Conservation (phyloP, 1,140 invertebrate genomes). For the Amyelois transitella region DNA sequence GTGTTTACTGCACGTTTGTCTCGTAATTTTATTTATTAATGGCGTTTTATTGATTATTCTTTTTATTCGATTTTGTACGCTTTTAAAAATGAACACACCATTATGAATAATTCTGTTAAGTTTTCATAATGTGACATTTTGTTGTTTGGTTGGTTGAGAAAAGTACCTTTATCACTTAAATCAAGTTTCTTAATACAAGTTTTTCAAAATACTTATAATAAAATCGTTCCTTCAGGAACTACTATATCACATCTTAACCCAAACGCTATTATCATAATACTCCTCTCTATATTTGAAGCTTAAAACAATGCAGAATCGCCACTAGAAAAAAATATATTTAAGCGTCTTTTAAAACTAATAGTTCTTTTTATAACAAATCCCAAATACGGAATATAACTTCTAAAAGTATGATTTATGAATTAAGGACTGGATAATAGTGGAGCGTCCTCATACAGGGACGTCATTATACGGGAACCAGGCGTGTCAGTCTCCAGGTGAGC, state of each 20-base stretch:
- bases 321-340: background rate
- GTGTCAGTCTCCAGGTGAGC: conserved; percentile 23
- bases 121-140: too few relatives aligned
- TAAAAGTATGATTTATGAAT: conserved; percentile 3
- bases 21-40: background rate
- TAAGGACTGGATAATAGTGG: background rate
- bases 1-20: background rate
- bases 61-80: background rate
- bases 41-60: background rate
- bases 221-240: background rate
- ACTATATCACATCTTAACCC: background rate
- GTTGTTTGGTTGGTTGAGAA: too few relatives aligned
- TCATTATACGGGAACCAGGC: background rate
- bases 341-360: too few relatives aligned
- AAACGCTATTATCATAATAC: background rate
- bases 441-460: background rate
- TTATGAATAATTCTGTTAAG: background rate
- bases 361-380: background rate
- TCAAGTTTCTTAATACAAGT: background rate
- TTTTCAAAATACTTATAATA: background rate
- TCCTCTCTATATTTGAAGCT: background rate
- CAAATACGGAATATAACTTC: background rate
- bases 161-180: background rate
- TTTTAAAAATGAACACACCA: background rate
- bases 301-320: background rate